Base-by-base conservation (phyloP, 2,113 vertebrate genomes). In the Labeo rohita region DNA sequence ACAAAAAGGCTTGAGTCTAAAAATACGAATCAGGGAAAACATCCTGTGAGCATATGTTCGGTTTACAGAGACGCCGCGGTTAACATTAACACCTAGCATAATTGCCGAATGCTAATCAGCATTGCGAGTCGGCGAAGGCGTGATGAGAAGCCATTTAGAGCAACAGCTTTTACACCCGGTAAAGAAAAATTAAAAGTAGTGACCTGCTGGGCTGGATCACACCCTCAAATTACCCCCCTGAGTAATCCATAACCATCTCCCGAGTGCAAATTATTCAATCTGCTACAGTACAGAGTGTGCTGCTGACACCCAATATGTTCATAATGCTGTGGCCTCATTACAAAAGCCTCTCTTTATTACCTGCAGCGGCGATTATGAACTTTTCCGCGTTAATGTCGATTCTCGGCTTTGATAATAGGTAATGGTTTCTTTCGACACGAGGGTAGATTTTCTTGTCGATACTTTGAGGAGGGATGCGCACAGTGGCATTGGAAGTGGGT, bases 191-290 rank as follows among this genome's bases (percentile, higher is more conserved):
- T 43, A 61, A 85, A 52, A 78, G 59, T 16, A 79, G 78, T 79
- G 84, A 86, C 87, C 85, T 87, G 85, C 83, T 84, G 79, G 82
- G 82, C 74, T 83, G 66, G 78, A 85, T 90, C 89, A 56, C 89
- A 88, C 82, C 83, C 73, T 83, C 61, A 90, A 88, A 87, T 90
- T 88, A 88, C 65, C 84, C 85, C 82, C 87, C 36, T 28, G 65
- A 76, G 83, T 86, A 86, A 90, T 86, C 87, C 73, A 80, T 82
- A 82, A 90, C 76, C 75, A 68, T 88, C 73, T 81, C 84, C 76
- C 56, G 85, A 90, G 85, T 88, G 89, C 84, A 90, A 90, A 88
- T 88, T 85, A 90, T 74, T 80, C 85, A 90, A 83, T 88, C 85
- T 88, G 82, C 73, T 80, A 61, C 34, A 86, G 82, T 52, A 80